Evolutionary conservation across 2,113 vertebrate species (phyloP), one percentile per base, ranked within the genome.

Genomic region (Aphyosemion australe): DNA sequence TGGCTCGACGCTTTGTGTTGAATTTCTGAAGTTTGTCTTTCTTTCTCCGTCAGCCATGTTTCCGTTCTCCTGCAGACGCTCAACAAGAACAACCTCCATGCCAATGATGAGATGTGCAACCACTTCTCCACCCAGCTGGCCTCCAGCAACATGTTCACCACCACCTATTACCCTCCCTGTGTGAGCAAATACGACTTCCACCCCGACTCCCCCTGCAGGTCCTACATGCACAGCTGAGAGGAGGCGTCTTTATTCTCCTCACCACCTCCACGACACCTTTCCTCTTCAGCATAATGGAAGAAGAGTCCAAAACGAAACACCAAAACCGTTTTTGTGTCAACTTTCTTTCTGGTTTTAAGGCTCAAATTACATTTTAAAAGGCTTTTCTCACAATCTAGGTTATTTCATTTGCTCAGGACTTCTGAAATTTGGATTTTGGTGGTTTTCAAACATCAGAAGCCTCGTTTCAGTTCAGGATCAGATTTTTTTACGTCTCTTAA

Each of bases 151-250:
- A 95, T 98, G 84, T 99, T 98, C 89, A 94, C 95, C 0, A 96
- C 96, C 79, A 97, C 96, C 26, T 99, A 98, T 87, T 98, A 97
- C 72, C 95, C 96, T 2, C 93, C 95, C 60, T 93, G 94, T 31
- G 87, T 97, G 84, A 94, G 94, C 84, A 99, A 98, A 87, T 97
- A 96, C 31, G 95, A 96, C 88, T 98, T 95, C 91, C 92, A 94
- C 43, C 91, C 95, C 0, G 96, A 98, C 76, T 92, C 97, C 0
- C 94, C 96, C 54, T 96, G 96, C 91, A 95, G 95, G 92, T 94
- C 94, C 89, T 98, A 95, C 92, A 92, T 95, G 88, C 96, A 98
- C 92, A 96, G 95, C 95, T 98, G 95, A 98, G 84, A 69, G 45
- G 65, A 56, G 26, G 26, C 26, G 3, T 26, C 26, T 26, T 26